Base-by-base conservation (phyloP, 2,888 invertebrate genomes). In the Lathronympha strigana region DNA sequence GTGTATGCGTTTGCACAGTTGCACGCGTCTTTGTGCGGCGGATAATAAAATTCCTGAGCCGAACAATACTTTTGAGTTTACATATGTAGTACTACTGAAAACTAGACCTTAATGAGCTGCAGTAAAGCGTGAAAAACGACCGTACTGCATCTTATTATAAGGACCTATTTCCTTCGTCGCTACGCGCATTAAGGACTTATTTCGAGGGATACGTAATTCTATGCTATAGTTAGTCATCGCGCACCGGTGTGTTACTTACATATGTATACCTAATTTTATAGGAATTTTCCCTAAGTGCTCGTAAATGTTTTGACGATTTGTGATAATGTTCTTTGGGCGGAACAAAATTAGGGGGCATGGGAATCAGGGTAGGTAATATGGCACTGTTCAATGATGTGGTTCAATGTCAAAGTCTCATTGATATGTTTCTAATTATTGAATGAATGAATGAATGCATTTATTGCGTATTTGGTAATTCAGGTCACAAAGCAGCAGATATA, bases 31-130 rank as follows among this genome's bases (percentile, higher is more conserved):
- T 78, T 58, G 62, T 53, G 67, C 68, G 73, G 76, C 76, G 75
- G 77, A 81, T 80, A 82, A 83, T 79, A 82, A 78, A 77, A 83
- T 85, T 84, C 86, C 84, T 75, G 69, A 75, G 75, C 76, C 71
- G 71, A 78, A 83, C 83, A 81, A 81, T 81, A 76, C 78, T 74
- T 69, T 61, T 69, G 63, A 69, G 75, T 76, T 78, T 76, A 77
- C 74, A 72, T 60, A 73, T 47, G n/a, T 2, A 1, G 4, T 45
- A 0, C 9, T 47, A 1, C 6, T 47, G 2, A 6, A 25, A 25
- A 47, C 2, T 13, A 21, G 23, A 47, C 47, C 6, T 23, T 23
- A n/a, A 1, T 23, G 23, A 13, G 13, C 47, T 47, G 5, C 5
- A 2, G n/a, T 13, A 23, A 4, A 8, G 13, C n/a, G 23, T n/a